Evolutionary conservation across 1,140 invertebrate genomes (phyloP).

Genomic region (Delia radicum): DNA sequence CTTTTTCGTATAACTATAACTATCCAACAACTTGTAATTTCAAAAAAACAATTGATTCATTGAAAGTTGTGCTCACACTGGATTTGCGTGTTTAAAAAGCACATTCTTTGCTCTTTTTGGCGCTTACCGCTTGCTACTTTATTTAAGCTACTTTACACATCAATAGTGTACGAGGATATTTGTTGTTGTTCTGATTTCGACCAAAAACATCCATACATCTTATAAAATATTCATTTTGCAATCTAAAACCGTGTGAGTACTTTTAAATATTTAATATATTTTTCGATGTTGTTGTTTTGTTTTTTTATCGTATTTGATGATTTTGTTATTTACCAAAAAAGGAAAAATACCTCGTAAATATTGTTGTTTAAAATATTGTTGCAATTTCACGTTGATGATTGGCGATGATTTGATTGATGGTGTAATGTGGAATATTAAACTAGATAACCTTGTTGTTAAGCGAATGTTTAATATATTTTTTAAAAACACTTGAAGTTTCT

Average conservation of each 20-base stretch:
- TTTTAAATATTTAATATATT: constrained; percentile 48
- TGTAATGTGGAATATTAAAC: background rate
- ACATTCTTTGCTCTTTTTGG: background rate
- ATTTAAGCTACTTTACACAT: constrained; percentile 18
- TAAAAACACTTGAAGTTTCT: too few relatives aligned
- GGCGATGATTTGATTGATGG: background rate
- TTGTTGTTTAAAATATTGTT: background rate
- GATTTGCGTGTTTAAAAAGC: background rate
- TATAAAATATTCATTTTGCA: constrained; percentile 55
- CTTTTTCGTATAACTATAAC: too few relatives aligned
- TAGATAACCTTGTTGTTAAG: background rate
- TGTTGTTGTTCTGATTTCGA: background rate
- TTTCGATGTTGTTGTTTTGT: background rate
- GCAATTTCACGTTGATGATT: background rate
- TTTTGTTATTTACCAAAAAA: constrained; percentile 21
- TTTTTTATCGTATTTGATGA: constrained; percentile 14
- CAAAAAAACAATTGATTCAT: background rate
- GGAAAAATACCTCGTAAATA: background rate
- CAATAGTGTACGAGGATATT: background rate
- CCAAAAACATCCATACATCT: constrained; percentile 6
- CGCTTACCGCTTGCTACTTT: background rate
- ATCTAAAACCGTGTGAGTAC: constrained; percentile 56
- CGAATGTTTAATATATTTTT: background rate
- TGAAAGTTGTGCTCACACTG: background rate
- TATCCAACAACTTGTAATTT: too few relatives aligned